These are phyloP conservation scores for Periparus ater DNA, from an alignment of 2,797 vertebrate genomes.

Conservation along the genomic window DNA sequence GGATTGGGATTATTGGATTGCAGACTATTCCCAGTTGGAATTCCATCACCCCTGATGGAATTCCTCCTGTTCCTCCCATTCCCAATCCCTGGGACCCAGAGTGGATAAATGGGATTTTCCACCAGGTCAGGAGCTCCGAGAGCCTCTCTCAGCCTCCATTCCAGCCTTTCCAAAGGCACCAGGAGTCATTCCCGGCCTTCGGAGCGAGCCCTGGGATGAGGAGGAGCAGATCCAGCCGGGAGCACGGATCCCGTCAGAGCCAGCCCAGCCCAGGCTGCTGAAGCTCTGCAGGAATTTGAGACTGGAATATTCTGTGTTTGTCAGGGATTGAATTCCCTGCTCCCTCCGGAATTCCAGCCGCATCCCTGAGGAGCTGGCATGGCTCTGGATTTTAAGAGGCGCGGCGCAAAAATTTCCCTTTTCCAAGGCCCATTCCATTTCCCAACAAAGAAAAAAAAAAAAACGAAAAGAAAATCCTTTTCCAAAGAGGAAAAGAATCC, in stretches of 20 bases:
- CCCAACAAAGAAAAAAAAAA: too few relatives aligned
- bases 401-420: neutral
- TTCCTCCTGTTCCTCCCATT: neutral
- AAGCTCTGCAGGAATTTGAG: neutral
- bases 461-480: neutral
- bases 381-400: neutral
- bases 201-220: neutral
- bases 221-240: neutral
- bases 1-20: too few relatives aligned
- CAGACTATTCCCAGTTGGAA: neutral
- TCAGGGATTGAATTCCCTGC: neutral
- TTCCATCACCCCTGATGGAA: neutral
- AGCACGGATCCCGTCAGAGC: neutral
- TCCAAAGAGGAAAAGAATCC: neutral
- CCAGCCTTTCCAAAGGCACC: neutral
- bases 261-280: neutral
- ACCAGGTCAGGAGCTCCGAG: neutral
- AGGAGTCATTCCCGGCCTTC: neutral
- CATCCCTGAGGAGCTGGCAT: neutral
- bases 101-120: neutral
- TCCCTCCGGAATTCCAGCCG: neutral
- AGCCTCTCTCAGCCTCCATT: too few relatives aligned
- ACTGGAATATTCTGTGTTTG: neutral
- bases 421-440: neutral
- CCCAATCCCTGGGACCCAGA: neutral